Percentiles rank a stretch among this genome's conserved stretches.
Conservation (phyloP, 2,797 vertebrate species). For the Spheniscus humboldti region DNA sequence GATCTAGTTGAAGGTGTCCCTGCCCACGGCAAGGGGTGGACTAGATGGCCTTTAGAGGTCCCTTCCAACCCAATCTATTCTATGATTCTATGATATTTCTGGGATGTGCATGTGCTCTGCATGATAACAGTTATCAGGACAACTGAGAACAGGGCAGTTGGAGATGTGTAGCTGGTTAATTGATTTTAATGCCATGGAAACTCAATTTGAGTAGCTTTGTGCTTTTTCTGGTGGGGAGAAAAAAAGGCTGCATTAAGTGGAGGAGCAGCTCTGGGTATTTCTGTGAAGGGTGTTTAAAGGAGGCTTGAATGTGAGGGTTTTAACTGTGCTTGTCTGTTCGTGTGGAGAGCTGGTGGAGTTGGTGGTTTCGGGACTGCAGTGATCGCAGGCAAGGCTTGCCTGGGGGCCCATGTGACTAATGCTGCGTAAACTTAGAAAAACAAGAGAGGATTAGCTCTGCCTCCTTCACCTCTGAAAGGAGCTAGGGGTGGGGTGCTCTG, state of each 20-base stretch:
- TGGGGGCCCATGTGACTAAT: not conserved
- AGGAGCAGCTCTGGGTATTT: not conserved
- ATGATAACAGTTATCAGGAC: not conserved
- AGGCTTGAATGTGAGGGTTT: not conserved
- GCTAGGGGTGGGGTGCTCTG: accelerated
- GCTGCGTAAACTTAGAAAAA: not conserved
- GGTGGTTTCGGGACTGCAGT: not conserved
- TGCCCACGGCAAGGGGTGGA: no score
- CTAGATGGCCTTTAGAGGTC: no score
- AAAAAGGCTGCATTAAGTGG: not conserved
- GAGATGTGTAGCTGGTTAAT: not conserved
- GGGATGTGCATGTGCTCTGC: not conserved
- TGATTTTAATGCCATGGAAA: not conserved
- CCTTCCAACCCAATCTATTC: no score
- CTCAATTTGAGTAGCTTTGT: not conserved
- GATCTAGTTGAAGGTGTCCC: no score
- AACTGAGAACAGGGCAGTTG: not conserved
- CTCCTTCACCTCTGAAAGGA: not conserved
- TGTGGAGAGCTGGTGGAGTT: not conserved
- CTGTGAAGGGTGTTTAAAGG: not conserved
- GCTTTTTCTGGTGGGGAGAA: not conserved
- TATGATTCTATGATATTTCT: not conserved
- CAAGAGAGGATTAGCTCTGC: not conserved
- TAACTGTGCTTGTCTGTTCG: not conserved
- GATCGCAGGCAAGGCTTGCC: not conserved